Base-by-base conservation (phyloP, 2,888 invertebrate species). In the Campopleginae sp. region DNA sequence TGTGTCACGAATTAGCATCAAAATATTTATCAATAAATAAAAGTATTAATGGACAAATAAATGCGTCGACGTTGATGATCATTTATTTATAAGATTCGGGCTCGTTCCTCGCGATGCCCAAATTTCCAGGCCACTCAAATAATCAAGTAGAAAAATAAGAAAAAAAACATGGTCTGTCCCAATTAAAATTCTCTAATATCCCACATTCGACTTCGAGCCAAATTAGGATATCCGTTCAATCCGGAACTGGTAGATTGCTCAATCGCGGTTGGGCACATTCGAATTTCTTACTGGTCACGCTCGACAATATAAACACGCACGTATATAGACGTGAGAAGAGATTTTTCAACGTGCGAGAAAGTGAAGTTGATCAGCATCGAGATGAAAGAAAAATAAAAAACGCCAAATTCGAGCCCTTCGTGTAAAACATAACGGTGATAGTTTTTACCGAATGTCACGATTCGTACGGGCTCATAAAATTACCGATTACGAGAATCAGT, bases 211-310 rank as follows among this genome's bases (percentile, higher is more conserved):
- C 48, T 54, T 70, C 86, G 88, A 78, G 83, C 87, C 89, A 88
- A 88, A 89, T 89, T 88, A 89, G 89, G 89, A 86, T 88, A 87
- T 88, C 86, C 77, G 76, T 74, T 82, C 70, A 84, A 85, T 86
- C 79, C 85, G 78, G 77, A 87, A 88, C 85, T 86, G 65, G 81
- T 74, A 48, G 82, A 81, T 78, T 82, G 75, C 76, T 83, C 86
- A 84, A 82, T 80, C 82, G 8, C 82, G 8, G 19, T 66, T 68
- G 12, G 31, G 23, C 38, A 58, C 58, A 14, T 58, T 58, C 58
- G 58, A 58, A 58, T 58, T 58, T 58, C 27, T 58, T 14, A 14
- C 58, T 27, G 27, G 27, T 27, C 66, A 23, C 33, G 46, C 48
- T 80, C 79, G 76, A 76, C 48, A 58, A 33, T 66, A 14, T 48